These are phyloP conservation scores for Pristionchus japonicus DNA, from an alignment of 2,888 invertebrate genomes.

Conservation along the genomic window DNA sequence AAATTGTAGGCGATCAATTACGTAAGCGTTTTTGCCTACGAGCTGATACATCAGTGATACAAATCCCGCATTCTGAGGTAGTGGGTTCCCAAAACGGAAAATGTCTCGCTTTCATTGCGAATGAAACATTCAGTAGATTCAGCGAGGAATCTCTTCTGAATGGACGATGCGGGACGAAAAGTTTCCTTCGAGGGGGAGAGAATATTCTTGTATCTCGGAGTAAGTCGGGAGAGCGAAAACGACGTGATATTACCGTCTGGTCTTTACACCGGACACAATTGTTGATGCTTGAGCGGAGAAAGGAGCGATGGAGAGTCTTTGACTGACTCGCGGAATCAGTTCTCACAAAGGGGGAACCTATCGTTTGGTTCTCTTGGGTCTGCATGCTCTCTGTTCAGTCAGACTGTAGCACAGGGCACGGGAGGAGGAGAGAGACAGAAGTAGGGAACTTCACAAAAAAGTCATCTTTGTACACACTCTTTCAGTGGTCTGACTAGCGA, in stretches of 20 bases:
- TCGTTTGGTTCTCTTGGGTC: no score
- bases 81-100: conserved; percentile 28
- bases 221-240: background rate
- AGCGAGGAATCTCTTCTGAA: background rate
- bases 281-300: background rate
- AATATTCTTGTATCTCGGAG: background rate
- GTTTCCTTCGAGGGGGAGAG: background rate
- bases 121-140: conserved; percentile 22
- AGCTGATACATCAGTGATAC: background rate
- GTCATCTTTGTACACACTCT: no score
- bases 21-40: background rate
- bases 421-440: no score
- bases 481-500: no score
- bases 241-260: background rate
- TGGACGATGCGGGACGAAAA: background rate
- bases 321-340: background rate
- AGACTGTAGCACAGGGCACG: no score
- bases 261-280: background rate
- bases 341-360: background rate
- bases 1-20: background rate
- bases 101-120: conserved; percentile 28
- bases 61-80: conserved; percentile 26
- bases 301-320: background rate
- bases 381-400: no score
- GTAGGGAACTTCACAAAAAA: no score